These are phyloP conservation scores for Linnaemya vulpina DNA, from an alignment of 2,888 invertebrate genomes.

Conservation along the genomic window DNA sequence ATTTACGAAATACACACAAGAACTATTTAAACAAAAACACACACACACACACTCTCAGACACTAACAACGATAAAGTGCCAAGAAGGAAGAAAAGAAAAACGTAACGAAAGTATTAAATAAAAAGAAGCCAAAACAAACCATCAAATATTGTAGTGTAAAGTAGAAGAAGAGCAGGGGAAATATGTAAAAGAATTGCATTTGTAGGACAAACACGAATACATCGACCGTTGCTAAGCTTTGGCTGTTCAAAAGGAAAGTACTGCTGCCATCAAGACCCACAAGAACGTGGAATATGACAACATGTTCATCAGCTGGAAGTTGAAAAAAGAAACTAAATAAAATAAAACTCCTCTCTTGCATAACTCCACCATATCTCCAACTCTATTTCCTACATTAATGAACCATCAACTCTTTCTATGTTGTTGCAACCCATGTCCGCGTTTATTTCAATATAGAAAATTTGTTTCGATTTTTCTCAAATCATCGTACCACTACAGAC, in stretches of 20 bases:
- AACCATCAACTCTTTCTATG: constrained; percentile 29
- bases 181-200: constrained; percentile 52
- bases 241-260: background rate
- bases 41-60: background rate
- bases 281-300: constrained; percentile 70
- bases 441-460: constrained; percentile 49
- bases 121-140: constrained; percentile 51
- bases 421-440: constrained; percentile 41
- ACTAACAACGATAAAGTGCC: constrained; percentile 23
- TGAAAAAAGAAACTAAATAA: constrained; percentile 20
- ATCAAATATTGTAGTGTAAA: constrained; percentile 49
- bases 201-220: constrained; percentile 43
- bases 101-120: constrained; percentile 30
- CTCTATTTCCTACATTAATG: constrained; percentile 18
- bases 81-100: constrained; percentile 43
- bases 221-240: constrained; percentile 40
- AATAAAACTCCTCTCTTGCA: constrained; percentile 28
- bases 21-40: background rate
- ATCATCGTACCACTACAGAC: constrained; percentile 33
- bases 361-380: background rate
- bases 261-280: constrained; percentile 36
- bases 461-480: constrained; percentile 24
- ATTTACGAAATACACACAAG: constrained; percentile 57
- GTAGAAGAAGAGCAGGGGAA: background rate
- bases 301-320: constrained; percentile 61